Conservation (phyloP, 2,797 vertebrate genomes). For the Clarias fuscus region DNA sequence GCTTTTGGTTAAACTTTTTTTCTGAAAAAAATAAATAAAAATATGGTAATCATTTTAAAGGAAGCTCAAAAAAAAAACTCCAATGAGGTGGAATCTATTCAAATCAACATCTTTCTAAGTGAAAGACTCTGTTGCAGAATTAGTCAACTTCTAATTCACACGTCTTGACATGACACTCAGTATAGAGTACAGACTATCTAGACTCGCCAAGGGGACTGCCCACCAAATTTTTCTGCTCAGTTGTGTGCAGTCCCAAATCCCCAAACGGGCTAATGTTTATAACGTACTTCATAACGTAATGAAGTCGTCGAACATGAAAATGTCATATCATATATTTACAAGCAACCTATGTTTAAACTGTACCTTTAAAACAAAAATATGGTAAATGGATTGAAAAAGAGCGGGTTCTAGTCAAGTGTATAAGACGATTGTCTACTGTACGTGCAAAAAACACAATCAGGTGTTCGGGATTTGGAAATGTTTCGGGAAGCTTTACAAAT, state of each 20-base stretch:
- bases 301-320: neutral
- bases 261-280: slow-evolving; percentile 11
- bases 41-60: slow-evolving; percentile 3
- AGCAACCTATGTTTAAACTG: neutral
- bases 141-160: slow-evolving; percentile 41
- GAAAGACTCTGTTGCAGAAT: slow-evolving; percentile 32
- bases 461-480: neutral
- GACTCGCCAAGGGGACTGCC: slow-evolving; percentile 28
- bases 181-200: slow-evolving; percentile 26
- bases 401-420: neutral
- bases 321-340: neutral
- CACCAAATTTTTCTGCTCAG: slow-evolving; percentile 6
- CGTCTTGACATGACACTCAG: slow-evolving; percentile 1
- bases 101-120: slow-evolving; percentile 35
- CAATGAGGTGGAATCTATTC: slow-evolving; percentile 43
- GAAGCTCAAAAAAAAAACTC: slow-evolving; percentile 28
- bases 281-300: neutral
- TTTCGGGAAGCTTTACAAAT: neutral
- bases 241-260: neutral
- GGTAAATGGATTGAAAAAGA: neutral
- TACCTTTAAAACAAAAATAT: neutral
- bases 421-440: neutral
- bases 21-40: slow-evolving; percentile 1
- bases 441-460: neutral
- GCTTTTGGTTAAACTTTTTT: slow-evolving; percentile 42